Evolutionary conservation across 2,888 invertebrate species (phyloP).

Genomic region (Trypoxylon attenuatum): DNA sequence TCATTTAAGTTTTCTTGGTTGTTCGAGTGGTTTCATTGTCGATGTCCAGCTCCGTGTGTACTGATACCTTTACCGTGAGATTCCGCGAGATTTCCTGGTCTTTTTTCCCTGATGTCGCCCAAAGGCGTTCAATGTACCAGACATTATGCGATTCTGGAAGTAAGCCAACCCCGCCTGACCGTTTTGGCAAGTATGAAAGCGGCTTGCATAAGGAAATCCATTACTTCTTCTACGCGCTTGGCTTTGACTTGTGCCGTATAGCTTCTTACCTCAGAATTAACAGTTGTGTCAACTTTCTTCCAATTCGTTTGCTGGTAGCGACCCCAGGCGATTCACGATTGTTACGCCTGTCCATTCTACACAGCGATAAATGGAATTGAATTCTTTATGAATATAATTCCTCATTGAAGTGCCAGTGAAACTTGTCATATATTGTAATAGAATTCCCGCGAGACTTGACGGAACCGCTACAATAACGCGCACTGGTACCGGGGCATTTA

Average conservation of each 20-base stretch:
- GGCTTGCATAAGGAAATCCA: constrained; percentile 36
- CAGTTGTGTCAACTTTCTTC: constrained; percentile 1
- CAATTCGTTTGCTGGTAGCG: constrained; percentile 13
- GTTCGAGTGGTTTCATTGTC: not conserved
- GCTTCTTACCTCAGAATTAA: not conserved
- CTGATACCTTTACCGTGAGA: not conserved
- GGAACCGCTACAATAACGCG: too few relatives aligned
- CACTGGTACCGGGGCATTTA: too few relatives aligned
- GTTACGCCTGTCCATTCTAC: too few relatives aligned
- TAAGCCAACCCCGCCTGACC: constrained; percentile 53
- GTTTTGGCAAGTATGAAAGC: constrained; percentile 36
- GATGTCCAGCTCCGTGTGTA: not conserved
- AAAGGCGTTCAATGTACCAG: constrained; percentile 43
- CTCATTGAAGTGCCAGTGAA: too few relatives aligned
- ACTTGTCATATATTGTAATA: too few relatives aligned
- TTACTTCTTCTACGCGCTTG: constrained; percentile 28
- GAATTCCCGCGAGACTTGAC: too few relatives aligned
- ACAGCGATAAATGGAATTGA: too few relatives aligned
- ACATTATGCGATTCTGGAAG: constrained; percentile 55
- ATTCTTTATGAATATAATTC: too few relatives aligned
- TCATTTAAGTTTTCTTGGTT: too few relatives aligned
- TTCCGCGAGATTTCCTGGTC: constrained; percentile 27
- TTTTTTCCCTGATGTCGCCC: constrained; percentile 22
- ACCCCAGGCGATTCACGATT: too few relatives aligned
- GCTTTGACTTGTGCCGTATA: not conserved